Evolutionary conservation across 2,113 vertebrate species (phyloP), one percentile per base, ranked within the genome.

Genomic region (Atherinomorus stipes): DNA sequence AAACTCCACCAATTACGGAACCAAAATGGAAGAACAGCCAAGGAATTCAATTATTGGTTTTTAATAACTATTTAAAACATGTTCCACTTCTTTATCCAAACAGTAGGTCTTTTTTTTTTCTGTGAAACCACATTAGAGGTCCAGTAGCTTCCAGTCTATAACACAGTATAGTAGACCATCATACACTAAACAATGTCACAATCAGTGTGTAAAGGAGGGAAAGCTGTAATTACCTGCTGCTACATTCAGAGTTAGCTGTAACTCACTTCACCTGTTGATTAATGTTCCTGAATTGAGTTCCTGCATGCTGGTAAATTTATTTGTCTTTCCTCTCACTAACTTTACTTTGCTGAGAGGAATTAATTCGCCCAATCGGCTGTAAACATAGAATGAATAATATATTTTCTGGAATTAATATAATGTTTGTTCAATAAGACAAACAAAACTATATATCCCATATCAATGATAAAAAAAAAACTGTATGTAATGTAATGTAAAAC

Each of bases 211-310:
- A 63, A 26, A 68, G 37, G 22, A 7, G 52, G 50, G 59, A 40
- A 61, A 34, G 31, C 45, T 60, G 6, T 64, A 61, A 77, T 77
- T 77, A 61, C 28, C 34, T 42, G 54, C 64, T 62, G 64, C 74
- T 45, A 44, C 51, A 61, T 44, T 42, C 40, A 42, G 5, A 1
- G 13, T 53, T 60, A 78, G 64, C 11, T 70, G 64, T 28, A 45
- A 37, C 19, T 19, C 54, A 51, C 26, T 34, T 74, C 61, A 79
- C 61, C 64, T 80, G 68, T 58, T 76, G 84, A 81, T 84, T 81
- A 78, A 31, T 15, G 25, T 21, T 53, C 23, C 37, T 56, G 50
- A 54, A 22, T 21, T 1, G 5, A n/a, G 37, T 38, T 52, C 2
- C 61, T 56, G 47, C 77, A 51, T 21, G 23, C 54, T 12, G 38